phyloP scores from a whole-genome alignment of 2,888 invertebrate genomes.

The Dugesia japonica region DNA sequence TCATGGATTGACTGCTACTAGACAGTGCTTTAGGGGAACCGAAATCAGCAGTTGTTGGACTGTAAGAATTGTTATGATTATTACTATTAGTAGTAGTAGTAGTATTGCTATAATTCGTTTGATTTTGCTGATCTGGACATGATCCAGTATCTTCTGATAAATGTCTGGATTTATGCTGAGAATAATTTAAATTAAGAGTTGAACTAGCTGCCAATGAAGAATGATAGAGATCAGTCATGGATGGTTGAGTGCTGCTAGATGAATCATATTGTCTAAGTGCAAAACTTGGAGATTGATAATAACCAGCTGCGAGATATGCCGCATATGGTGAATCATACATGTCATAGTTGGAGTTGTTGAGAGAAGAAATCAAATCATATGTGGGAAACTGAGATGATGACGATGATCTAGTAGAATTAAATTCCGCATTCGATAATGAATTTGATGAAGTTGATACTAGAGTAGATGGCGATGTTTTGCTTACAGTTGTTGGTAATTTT shows the following conservation, averaged over 20 bases:
- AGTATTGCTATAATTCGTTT: background rate
- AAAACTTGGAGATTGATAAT: conserved; percentile 3
- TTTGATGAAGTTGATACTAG: background rate
- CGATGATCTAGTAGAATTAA: background rate
- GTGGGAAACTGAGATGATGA: background rate
- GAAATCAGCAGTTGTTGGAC: background rate
- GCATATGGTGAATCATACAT: conserved; percentile 12
- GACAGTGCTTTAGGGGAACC: background rate
- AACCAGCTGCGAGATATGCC: background rate
- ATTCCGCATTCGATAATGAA: background rate
- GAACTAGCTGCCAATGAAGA: background rate
- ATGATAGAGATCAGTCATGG: background rate
- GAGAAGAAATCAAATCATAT: background rate
- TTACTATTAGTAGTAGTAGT: no score
- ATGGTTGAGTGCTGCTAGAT: background rate
- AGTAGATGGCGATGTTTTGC: background rate
- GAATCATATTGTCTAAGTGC: background rate
- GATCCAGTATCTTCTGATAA: conserved; percentile 10
- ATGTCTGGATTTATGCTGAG: background rate
- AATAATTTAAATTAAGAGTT: conserved; percentile 3
- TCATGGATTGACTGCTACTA: conserved; percentile 5
- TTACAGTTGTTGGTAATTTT: background rate
- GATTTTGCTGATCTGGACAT: background rate
- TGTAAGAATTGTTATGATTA: conserved; percentile 1
- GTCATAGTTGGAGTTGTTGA: background rate